Base-by-base conservation (phyloP, 2,888 invertebrate species). In the Cylindroiulus punctatus region DNA sequence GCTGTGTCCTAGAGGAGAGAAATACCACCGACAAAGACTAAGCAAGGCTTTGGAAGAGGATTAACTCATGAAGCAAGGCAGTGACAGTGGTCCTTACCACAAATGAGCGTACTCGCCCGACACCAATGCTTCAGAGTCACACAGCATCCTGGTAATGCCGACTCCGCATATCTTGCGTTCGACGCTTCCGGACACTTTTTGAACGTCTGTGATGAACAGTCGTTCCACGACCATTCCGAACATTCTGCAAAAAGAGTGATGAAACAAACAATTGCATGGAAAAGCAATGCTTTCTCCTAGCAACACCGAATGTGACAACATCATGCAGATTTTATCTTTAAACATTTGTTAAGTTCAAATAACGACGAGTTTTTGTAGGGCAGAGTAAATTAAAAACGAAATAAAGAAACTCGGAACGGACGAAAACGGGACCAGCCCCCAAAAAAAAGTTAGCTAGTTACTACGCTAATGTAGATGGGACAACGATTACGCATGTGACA, bases 201-300 rank as follows among this genome's bases (percentile, higher is more conserved):
- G 96, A 89, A 97, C 92, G 90, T 98, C 98, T 0, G 95, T 92
- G 30, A 98, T 92, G 87, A 97, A 93, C 14, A 99, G 93, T 87
- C 97, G 95, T 90, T 98, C 97, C 88, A 97, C 91, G 85, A 99
- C 96, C 98, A 98, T 98, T 40, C 95, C 94, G 92, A 98, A 99
- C 96, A 99, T 96, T 89, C 96, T 96, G 89, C 76, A 76, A 30
- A 36, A 7, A 7, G 36, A 36, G 36, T 36, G 36, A 36, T 7
- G 36, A 7, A 44, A 44, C 10, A 12, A 44, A 12, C 36, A 44
- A 32, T n/a, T 81, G 19, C 40, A 84, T 81, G 5, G 3, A 85
- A n/a, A 5, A 84, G 17, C 17, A 85, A 44, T 3, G 44, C 1
- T 10, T 14, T 44, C 1, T 44, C 4, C 44, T 12, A 12, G 12